A percentile compares a stretch with the other conserved stretches of the same genome.
phyloP scores from a whole-genome alignment of 2,888 invertebrate species.

The Stenotaenia linearis region DNA sequence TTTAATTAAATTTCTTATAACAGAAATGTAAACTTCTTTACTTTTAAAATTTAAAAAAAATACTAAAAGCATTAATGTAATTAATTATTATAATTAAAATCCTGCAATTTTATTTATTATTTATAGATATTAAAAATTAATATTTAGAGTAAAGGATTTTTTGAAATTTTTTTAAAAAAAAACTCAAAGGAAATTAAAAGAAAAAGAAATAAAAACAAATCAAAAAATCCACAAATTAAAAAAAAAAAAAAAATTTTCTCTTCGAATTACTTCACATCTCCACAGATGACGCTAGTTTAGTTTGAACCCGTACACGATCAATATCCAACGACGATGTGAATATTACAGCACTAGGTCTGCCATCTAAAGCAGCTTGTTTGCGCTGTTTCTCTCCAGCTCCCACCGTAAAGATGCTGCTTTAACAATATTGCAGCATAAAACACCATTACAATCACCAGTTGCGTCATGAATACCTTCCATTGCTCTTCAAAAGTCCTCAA shows the following conservation, averaged over 20 bases:
- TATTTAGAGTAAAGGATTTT: no score
- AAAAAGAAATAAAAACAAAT: background rate
- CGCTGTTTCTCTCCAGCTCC: background rate
- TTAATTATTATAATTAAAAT: no score
- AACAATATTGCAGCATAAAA: background rate
- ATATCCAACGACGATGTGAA: background rate
- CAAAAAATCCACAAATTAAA: background rate
- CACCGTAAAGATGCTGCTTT: background rate
- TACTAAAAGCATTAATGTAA: no score
- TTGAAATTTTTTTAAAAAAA: no score
- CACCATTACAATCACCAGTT: background rate
- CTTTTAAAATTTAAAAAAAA: no score
- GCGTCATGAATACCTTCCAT: background rate
- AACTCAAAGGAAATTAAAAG: no score
- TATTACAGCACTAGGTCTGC: slow-evolving; percentile 18
- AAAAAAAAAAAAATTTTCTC: background rate
- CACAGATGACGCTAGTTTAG: background rate
- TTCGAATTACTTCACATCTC: background rate
- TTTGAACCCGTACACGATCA: background rate
- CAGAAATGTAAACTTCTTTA: no score
- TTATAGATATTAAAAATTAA: no score
- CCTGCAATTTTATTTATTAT: no score
- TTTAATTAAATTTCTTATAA: no score
- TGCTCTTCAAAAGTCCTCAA: background rate
- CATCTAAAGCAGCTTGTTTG: background rate